Evolutionary conservation across 37 sponge, comb jelly and placozoan species (phyloP).

Genomic region (Oopsacas minuta): DNA sequence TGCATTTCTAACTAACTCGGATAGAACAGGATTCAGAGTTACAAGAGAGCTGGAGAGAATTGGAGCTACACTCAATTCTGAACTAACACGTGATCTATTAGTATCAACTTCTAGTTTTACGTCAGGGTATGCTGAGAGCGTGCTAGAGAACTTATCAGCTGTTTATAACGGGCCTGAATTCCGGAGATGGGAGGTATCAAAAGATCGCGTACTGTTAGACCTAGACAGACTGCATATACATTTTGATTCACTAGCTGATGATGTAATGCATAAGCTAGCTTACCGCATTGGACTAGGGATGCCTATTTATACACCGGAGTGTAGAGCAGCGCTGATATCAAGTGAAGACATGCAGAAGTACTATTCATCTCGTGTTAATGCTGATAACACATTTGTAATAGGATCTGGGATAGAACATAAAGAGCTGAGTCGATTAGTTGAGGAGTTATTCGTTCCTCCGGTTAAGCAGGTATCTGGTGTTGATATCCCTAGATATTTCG

Average conservation of each 20-base stretch:
- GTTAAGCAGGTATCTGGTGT: background rate
- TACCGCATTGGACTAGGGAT: background rate
- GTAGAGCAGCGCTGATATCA: background rate
- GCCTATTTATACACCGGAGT: background rate
- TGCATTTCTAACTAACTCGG: constrained; percentile 46
- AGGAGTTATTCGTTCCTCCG: background rate
- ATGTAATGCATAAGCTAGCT: background rate
- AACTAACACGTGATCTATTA: background rate
- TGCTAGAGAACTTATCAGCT: constrained; percentile 35
- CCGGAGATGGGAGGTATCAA: constrained; percentile 59
- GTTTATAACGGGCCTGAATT: constrained; percentile 29
- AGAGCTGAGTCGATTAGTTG: background rate
- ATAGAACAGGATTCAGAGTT: constrained; percentile 37
- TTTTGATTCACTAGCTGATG: background rate
- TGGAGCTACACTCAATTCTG: constrained; percentile 30
- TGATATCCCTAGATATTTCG: background rate
- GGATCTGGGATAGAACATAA: background rate
- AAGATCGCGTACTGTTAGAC: background rate
- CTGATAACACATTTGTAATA: background rate
- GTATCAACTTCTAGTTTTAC: background rate
- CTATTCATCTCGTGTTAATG: background rate
- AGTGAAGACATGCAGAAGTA: background rate
- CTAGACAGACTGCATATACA: constrained; percentile 3
- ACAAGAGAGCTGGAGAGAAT: constrained; percentile 47
- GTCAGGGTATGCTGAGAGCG: background rate